Conservation (phyloP, 23 tunicate species). For the Phallusia fumigata region DNA sequence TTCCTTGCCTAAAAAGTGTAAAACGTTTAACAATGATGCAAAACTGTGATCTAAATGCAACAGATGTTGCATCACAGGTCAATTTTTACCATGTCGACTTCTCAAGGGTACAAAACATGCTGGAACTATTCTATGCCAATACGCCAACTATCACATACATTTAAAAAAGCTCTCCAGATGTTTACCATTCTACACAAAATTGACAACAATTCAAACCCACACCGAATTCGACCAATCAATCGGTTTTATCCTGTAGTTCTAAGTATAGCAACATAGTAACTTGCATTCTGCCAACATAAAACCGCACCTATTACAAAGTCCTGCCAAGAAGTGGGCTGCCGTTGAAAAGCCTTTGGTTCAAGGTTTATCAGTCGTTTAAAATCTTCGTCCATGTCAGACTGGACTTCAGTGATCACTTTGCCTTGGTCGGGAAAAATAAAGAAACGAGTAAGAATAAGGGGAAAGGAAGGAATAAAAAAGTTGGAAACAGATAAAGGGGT, state of each 20-base stretch:
- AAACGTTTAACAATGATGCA: background rate
- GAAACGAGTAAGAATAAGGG: conserved; percentile 13
- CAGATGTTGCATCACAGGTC: too few relatives aligned
- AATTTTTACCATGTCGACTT: too few relatives aligned
- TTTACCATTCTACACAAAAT: too few relatives aligned
- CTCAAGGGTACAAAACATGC: too few relatives aligned
- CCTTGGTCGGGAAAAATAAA: background rate
- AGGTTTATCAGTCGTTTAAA: conserved; percentile 21
- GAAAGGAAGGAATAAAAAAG: background rate
- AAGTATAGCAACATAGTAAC: too few relatives aligned
- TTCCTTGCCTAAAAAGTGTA: conserved; percentile 30
- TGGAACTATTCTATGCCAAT: too few relatives aligned
- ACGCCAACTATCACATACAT: too few relatives aligned
- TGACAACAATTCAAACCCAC: too few relatives aligned
- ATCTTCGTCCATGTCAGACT: conserved; percentile 38
- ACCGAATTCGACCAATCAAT: too few relatives aligned
- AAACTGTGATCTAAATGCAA: background rate
- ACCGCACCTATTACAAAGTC: conserved; percentile 65
- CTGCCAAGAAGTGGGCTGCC: conserved; percentile 60
- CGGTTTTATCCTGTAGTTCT: too few relatives aligned
- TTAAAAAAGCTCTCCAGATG: too few relatives aligned
- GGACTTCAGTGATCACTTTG: background rate
- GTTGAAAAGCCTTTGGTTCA: conserved; percentile 39
- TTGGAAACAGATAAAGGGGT: too few relatives aligned
- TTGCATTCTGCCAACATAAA: background rate